Evolutionary conservation across 2,113 vertebrate species (phyloP), one percentile per base, ranked within the genome.

Genomic region (Tautogolabrus adspersus): DNA sequence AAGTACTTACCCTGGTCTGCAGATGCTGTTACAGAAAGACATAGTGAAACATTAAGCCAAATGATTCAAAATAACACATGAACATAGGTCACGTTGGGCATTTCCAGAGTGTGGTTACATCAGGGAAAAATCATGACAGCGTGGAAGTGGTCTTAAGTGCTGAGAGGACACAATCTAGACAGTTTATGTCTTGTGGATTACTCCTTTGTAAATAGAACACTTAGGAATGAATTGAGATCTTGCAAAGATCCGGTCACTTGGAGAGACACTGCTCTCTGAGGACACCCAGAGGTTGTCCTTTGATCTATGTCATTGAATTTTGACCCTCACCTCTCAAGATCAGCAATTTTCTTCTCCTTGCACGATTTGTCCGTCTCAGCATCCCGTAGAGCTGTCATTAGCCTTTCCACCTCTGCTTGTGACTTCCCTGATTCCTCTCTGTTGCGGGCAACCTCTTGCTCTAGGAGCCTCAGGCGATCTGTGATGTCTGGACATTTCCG

Each of bases 331-430:
- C 97, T 98, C 92, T 99, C 97, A 21, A 98, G 94, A 73, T 99
- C 97, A 5, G 95, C 93, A 30, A 97, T 97, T 92, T 95, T 97
- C 92, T 95, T 98, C 92, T 98, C 97, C 88, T 96, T 97, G 88
- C 96, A 95, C 13, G 94, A 96, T 90, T 96, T 96, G 84, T 99
- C 97, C 30, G 94, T 94, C 86, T 98, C 97, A 55, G 97, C 95
- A 66, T 97, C 96, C 80, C 94, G 95, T 80, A 99, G 96, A 79
- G 97, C 96, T 78, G 94, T 94, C 93, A 97, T 94, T 63, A 99
- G 93, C 87, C 97, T 91, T 88, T 98, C 96, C 58, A 98, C 96
- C 89, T 99, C 97, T 0, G 94, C 96, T 83, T 98, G 95, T 21
- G 96, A 96, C 90, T 96, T 98, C 73, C 94, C 92, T 64, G 96